These are phyloP conservation scores for Catharus bicknelli DNA, from an alignment of 2,113 vertebrate species.

Conservation along the genomic window DNA sequence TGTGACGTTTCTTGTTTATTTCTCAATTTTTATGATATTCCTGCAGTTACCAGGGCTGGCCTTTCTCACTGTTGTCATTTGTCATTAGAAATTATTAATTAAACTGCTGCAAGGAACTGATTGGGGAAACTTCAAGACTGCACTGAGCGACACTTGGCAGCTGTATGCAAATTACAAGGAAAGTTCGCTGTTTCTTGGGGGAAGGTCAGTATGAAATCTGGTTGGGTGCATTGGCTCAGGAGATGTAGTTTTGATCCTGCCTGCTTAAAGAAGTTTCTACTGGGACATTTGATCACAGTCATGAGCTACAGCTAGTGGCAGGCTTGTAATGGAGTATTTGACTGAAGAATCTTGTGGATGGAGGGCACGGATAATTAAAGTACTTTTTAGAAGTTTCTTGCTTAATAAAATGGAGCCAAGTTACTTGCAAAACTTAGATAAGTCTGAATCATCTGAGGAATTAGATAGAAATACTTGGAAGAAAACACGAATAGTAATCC, in stretches of 20 bases:
- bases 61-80: conserved; percentile 12
- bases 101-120: background rate
- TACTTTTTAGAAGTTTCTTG: background rate
- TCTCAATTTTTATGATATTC: conserved; percentile 28
- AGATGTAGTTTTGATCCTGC: conserved; percentile 40
- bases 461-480: background rate
- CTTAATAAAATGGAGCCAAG: background rate
- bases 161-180: conserved; percentile 66
- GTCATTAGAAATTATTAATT: background rate
- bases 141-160: conserved; percentile 37
- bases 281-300: conserved; percentile 39
- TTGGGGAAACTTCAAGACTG: background rate
- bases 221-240: conserved; percentile 24
- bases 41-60: background rate
- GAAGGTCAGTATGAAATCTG: conserved; percentile 46
- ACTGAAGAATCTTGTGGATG: background rate
- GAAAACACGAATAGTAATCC: background rate
- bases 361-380: background rate
- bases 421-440: background rate
- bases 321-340: background rate
- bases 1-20: conserved; percentile 30
- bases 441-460: background rate
- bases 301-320: background rate
- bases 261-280: conserved; percentile 63
- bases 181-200: conserved; percentile 45